These are phyloP conservation scores for Plusia festucae DNA, from an alignment of 2,888 invertebrate species.

Conservation along the genomic window DNA sequence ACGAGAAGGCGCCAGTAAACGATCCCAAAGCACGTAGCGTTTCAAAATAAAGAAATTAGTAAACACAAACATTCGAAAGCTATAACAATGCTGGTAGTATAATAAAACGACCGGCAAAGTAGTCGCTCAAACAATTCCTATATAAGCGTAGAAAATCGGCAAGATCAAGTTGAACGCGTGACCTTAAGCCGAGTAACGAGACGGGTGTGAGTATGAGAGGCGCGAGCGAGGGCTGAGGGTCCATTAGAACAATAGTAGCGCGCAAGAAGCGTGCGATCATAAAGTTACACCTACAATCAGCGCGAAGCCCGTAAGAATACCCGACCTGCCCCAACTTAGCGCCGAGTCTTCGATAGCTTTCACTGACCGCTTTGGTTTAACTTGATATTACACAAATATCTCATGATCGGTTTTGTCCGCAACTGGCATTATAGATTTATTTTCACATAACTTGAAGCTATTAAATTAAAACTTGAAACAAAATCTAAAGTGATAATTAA, in stretches of 20 bases:
- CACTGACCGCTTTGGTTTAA: conserved; percentile 36
- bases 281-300: conserved; percentile 82
- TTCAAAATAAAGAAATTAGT: conserved; percentile 48
- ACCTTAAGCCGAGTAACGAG: conserved; percentile 78
- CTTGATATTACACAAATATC: conserved; percentile 49
- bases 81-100: conserved; percentile 53
- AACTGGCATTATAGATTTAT: too few relatives aligned
- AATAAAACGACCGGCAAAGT: conserved; percentile 66
- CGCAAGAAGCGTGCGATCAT: conserved; percentile 84
- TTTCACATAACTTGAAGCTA: neutral
- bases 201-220: conserved; percentile 73
- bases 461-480: too few relatives aligned
- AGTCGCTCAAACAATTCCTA: conserved; percentile 72
- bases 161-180: conserved; percentile 81
- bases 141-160: conserved; percentile 78
- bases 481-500: too few relatives aligned
- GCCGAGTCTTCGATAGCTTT: conserved; percentile 63
- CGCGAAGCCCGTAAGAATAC: conserved; percentile 74
- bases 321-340: conserved; percentile 79
- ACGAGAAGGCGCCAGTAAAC: neutral
- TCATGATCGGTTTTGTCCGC: conserved; percentile 35
- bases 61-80: conserved; percentile 62
- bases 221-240: conserved; percentile 70
- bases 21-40: neutral
- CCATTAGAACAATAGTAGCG: conserved; percentile 86